phyloP scores from a whole-genome alignment of 2,797 vertebrate genomes.

The Chrosomus eos region DNA sequence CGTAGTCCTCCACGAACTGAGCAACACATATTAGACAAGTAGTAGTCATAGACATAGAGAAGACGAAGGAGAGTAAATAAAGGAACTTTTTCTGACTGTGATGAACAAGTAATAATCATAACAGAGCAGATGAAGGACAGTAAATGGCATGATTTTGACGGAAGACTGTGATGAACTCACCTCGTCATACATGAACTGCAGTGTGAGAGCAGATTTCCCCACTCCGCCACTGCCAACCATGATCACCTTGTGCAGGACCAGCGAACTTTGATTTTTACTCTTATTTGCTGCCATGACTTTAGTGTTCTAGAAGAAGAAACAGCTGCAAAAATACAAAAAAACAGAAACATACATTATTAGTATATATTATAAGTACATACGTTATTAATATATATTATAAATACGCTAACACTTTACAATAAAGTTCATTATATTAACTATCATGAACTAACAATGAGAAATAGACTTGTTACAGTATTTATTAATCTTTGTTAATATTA shows the following conservation, averaged over 20 bases:
- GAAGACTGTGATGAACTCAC: slow-evolving; percentile 52
- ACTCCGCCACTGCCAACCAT: slow-evolving; percentile 98
- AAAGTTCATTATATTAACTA: too few species aligned
- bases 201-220: slow-evolving; percentile 94
- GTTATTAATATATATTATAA: background rate
- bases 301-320: slow-evolving; percentile 17
- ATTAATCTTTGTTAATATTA: too few species aligned
- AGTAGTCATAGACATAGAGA: background rate
- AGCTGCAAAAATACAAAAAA: background rate
- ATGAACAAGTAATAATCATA: too few species aligned
- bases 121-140: too few species aligned
- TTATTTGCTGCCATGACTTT: slow-evolving; percentile 71
- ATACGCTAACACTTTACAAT: too few species aligned
- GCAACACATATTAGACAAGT: background rate
- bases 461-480: too few species aligned
- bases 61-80: background rate
- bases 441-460: too few species aligned
- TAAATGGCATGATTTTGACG: too few species aligned
- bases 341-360: background rate
- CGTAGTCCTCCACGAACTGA: slow-evolving; percentile 98
- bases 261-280: slow-evolving; percentile 83
- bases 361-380: background rate
- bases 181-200: slow-evolving; percentile 96
- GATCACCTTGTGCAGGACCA: slow-evolving; percentile 84
- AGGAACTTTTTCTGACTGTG: background rate